Evolutionary conservation across 2,888 invertebrate genomes (phyloP), one percentile per base, ranked within the genome.

Genomic region (Pseudanteris insignis): DNA sequence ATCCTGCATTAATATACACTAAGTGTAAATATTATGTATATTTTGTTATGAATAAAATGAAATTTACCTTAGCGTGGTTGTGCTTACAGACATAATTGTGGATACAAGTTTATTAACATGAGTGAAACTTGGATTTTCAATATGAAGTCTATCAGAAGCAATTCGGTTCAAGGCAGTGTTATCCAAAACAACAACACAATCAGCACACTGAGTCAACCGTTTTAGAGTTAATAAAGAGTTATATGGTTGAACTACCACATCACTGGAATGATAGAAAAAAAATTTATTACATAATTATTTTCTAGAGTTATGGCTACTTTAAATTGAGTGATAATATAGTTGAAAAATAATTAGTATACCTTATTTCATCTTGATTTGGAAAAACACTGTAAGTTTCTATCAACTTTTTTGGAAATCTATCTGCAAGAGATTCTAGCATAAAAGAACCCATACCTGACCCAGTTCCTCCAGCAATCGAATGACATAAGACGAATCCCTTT

Each of bases 361-460:
- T 91, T 72, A 93, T 93, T 84, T 95, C 94, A 82, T 94, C 94
- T 76, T 94, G 91, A 82, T 98, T 98, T 0, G 99, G 98, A 79
- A 99, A 99, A 2, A 99, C 98, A 75, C 97, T 98, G 81, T 98
- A 99, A 0, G 98, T 97, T 82, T 99, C 94, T 25, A 99, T 92
- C 24, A 99, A 82, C 79, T 98, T 98, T 81, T 99, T 99, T 0
- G 98, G 97, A 81, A 95, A 99, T 67, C 95, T 89, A 76, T 95
- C 94, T 0, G 92, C 90, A 1, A 95, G 83, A 62, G 90, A 90
- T 78, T 95, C 94, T 64, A 95, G 82, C 68, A 95, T 90, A 75
- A 92, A 96, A 0, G 98, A 99, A 2, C 99, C 99, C 92, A 99
- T 94, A 10, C 99, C 99, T 0, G 97, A 98, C 0, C 99, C 99